A percentile compares a stretch with the other conserved stretches of the same genome.
Conservation (phyloP, 1,140 invertebrate species). For the Lysiphlebus fabarum region DNA sequence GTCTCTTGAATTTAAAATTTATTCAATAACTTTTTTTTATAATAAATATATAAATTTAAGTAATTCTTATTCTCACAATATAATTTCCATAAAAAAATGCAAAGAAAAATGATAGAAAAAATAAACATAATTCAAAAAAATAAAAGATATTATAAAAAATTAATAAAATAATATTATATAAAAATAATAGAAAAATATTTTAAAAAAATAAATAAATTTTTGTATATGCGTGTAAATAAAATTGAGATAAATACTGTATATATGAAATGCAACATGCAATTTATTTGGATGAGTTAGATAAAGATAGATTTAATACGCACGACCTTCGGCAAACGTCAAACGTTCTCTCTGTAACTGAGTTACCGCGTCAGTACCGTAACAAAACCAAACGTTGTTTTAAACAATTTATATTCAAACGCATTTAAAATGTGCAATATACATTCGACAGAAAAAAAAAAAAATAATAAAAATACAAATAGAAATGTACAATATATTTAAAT, state of each 20-base stretch:
- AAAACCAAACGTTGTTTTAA: background rate
- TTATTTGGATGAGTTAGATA: conserved; percentile 12
- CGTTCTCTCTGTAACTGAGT: conserved; percentile 21
- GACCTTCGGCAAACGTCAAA: conserved; percentile 42
- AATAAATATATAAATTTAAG: no score
- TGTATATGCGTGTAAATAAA: conserved; percentile 5
- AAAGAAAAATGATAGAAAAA: no score
- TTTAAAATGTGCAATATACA: no score
- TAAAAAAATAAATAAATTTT: background rate
- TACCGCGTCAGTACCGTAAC: conserved; percentile 26
- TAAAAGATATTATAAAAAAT: background rate
- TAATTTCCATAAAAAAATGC: conserved; percentile 14
- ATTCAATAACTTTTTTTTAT: conserved; percentile 13
- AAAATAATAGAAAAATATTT: background rate
- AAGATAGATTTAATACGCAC: conserved; percentile 22
- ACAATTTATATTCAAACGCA: no score
- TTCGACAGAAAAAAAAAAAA: no score
- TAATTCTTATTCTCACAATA: background rate
- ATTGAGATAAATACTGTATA: conserved; percentile 1
- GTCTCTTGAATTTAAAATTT: conserved; percentile 22
- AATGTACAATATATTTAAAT: no score
- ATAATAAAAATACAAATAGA: no score
- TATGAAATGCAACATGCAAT: conserved; percentile 3
- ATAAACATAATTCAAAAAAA: no score
- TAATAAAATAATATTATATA: background rate